Base-by-base conservation (phyloP, 2,888 invertebrate species). In the Ochlodes sylvanus region DNA sequence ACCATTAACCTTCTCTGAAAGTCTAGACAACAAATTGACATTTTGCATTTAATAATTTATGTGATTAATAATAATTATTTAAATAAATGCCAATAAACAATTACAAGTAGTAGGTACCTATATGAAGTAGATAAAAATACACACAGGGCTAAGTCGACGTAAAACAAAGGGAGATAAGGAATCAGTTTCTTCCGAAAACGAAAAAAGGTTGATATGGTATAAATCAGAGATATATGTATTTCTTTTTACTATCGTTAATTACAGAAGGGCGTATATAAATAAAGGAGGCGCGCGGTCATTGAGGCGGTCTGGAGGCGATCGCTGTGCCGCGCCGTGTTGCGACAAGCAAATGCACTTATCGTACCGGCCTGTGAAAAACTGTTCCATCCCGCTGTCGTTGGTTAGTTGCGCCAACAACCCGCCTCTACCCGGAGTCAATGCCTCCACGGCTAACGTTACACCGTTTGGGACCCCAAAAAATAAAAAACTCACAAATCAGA, bases 331-430 rank as follows among this genome's bases (percentile, higher is more conserved):
- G 90, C 85, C 92, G 80, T 88, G 92, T 89, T 82, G 86, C 85
- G 87, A 94, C 93, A 93, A 93, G 93, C 88, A 93, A 94, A 94
- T 91, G 93, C 93, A 94, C 93, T 94, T 94, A 94, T 91, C 90
- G 91, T 83, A 87, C 88, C 84, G 88, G 86, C 85, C 88, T 85
- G 89, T 90, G 90, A 91, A 90, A 90, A 92, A 91, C 89, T 87
- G 89, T 88, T 80, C 82, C 81, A 83, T 84, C 84, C 80, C 86
- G 84, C 84, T 86, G 86, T 85, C 88, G 86, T 87, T 86, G 85
- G 86, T 89, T 87, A 89, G 88, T 86, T 89, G 89, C 85, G 81
- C 88, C 89, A 87, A 85, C 86, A 86, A 84, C 85, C 85, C 82
- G 83, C 82, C 80, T 80, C 77, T 75, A 79, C 77, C 76, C 76